Base-by-base conservation (phyloP, 2,888 invertebrate genomes). In the Apotomis turbidana region DNA sequence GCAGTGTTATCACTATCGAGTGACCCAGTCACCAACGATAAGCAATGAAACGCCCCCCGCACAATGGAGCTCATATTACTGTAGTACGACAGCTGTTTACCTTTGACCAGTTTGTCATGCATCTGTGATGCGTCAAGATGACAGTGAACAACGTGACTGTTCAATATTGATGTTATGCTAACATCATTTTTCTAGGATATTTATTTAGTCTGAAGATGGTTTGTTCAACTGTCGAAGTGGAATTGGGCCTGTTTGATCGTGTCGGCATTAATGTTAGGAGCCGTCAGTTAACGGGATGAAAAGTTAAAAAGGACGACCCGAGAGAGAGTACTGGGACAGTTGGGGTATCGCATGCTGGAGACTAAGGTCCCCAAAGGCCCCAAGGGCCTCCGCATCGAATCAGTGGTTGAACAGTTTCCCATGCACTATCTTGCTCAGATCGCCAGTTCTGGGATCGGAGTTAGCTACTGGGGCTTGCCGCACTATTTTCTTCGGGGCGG, bases 1-100 rank as follows among this genome's bases (percentile, higher is more conserved):
- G 68, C 73, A 38, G 51, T 51, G 68, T 73, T 75, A 75, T 75
- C 75, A 61, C 69, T 75, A 75, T 75, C 75, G 58, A 44, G 58
- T 73, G 71, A 68, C 69, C 74, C 66, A 67, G 59, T 67, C 73
- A 54, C 49, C 62, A 41, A 68, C 64, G 73, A 73, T 73, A 75
- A 58, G 70, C 59, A n/a, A 61, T 54, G 44, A 15, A 63, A 73
- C 70, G 73, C 70, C 74, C 68, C 63, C 9, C 51, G 12, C 60
- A 68, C 71, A 68, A 68, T 63, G 57, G 9, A 46, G 54, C 63
- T 72, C 72, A 59, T 41, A 63, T 68, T 68, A 68, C 72, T 63
- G 67, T 38, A 55, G 54, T 49, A 38, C 63, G 57, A 41, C 72
- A 72, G 62, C 57, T 68, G 68, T 59, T 58, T 63, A 68, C 68